phyloP scores from a whole-genome alignment of 2,113 vertebrate species.

The Coracopsis vasa region DNA sequence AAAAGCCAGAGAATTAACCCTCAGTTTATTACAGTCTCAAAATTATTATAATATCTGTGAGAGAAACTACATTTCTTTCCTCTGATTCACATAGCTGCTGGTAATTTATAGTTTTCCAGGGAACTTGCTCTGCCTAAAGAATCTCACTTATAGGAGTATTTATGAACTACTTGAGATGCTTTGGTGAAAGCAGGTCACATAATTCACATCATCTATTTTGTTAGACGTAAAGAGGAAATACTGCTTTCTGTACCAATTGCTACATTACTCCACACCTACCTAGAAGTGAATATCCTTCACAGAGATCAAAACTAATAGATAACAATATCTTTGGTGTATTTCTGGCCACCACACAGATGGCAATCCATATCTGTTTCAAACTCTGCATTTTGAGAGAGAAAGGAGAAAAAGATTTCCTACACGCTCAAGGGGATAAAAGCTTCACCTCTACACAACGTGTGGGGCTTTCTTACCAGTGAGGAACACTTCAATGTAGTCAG shows the following conservation, averaged over 20 bases:
- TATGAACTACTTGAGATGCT: not conserved
- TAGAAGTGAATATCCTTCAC: not conserved
- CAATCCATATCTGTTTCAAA: not conserved
- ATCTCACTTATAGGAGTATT: slow-evolving; percentile 32
- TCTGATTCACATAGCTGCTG: not conserved
- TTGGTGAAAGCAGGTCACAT: slow-evolving; percentile 12
- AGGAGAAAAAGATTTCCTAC: not conserved
- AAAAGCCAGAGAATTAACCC: not conserved
- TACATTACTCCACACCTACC: not conserved
- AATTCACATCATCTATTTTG: not conserved
- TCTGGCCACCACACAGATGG: not conserved
- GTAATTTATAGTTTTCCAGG: not conserved
- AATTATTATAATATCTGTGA: not conserved
- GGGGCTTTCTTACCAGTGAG: not conserved
- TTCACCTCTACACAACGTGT: not conserved
- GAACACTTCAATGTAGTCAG: not conserved
- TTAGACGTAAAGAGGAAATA: not conserved
- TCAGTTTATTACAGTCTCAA: not conserved
- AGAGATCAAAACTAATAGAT: not conserved
- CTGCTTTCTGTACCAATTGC: not conserved
- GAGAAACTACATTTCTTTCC: not conserved
- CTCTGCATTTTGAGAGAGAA: not conserved
- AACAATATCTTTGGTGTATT: not conserved
- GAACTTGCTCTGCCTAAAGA: not conserved
- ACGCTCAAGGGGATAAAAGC: not conserved